Percentiles rank a stretch among this genome's conserved stretches.
Conservation (phyloP, 2,113 vertebrate genomes). For the Axis porcinus region DNA sequence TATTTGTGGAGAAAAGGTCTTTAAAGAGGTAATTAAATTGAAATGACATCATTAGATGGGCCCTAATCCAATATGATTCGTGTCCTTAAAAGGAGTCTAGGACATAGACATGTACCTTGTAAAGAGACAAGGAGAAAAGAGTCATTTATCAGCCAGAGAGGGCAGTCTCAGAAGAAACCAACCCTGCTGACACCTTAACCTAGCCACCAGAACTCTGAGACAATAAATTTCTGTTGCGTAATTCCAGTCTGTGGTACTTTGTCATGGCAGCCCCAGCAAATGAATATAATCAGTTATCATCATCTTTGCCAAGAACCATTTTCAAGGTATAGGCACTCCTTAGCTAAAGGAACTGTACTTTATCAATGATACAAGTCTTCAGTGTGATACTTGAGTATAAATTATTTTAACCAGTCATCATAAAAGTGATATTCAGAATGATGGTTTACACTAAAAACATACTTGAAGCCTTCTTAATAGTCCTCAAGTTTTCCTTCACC, state of each 20-base stretch:
- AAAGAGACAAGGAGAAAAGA: neutral
- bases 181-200: neutral
- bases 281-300: neutral
- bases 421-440: neutral
- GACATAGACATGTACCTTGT: rapidly evolving
- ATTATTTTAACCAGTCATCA: neutral
- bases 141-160: neutral
- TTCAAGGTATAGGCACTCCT: neutral
- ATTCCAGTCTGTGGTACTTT: neutral
- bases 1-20: neutral
- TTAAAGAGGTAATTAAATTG: neutral
- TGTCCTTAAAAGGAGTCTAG: neutral
- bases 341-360: neutral
- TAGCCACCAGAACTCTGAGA: neutral
- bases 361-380: neutral
- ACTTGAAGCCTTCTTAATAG: neutral
- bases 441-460: neutral
- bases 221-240: neutral
- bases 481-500: neutral
- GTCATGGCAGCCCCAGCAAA: neutral
- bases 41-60: neutral
- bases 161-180: neutral
- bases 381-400: neutral
- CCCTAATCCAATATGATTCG: neutral
- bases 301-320: neutral